phyloP scores from a whole-genome alignment of 2,888 invertebrate species.

The Troides oblongomaculatus region DNA sequence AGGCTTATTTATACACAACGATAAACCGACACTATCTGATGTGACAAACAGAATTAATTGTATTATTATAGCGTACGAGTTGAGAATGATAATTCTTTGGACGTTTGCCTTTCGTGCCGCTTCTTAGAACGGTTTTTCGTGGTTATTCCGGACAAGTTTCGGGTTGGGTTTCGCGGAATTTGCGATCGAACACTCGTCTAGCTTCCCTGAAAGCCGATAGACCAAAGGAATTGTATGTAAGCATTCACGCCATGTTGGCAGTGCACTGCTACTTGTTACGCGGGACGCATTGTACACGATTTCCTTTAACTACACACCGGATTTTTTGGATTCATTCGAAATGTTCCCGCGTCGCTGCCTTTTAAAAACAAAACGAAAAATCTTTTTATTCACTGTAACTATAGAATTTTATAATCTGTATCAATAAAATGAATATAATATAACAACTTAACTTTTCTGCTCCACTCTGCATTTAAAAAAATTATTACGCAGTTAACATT shows the following conservation, averaged over 20 bases:
- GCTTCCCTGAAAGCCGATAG: conserved; percentile 27
- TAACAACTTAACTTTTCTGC: too few relatives aligned
- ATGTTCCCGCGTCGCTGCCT: conserved; percentile 7
- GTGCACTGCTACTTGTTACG: conserved; percentile 26
- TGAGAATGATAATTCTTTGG: conserved; percentile 54
- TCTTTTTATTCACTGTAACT: too few relatives aligned
- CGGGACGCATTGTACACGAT: conserved; percentile 19
- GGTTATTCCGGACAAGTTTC: conserved; percentile 49
- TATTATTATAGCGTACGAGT: conserved; percentile 67
- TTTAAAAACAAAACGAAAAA: background rate
- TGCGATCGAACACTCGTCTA: conserved; percentile 29
- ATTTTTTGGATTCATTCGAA: conserved; percentile 22
- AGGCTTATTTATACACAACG: conserved; percentile 13
- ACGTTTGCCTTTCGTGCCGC: conserved; percentile 53
- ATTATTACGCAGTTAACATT: too few relatives aligned
- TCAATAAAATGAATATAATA: too few relatives aligned
- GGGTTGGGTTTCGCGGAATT: conserved; percentile 49
- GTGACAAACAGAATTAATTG: conserved; percentile 72
- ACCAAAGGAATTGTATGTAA: conserved; percentile 6
- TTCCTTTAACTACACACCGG: conserved; percentile 20
- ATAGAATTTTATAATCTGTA: too few relatives aligned
- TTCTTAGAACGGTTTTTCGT: conserved; percentile 59
- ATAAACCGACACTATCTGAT: conserved; percentile 49
- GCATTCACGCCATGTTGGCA: conserved; percentile 14
- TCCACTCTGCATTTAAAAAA: too few relatives aligned